These are phyloP conservation scores for Danio jaintianensis DNA, from an alignment of 2,797 vertebrate species.

Conservation along the genomic window DNA sequence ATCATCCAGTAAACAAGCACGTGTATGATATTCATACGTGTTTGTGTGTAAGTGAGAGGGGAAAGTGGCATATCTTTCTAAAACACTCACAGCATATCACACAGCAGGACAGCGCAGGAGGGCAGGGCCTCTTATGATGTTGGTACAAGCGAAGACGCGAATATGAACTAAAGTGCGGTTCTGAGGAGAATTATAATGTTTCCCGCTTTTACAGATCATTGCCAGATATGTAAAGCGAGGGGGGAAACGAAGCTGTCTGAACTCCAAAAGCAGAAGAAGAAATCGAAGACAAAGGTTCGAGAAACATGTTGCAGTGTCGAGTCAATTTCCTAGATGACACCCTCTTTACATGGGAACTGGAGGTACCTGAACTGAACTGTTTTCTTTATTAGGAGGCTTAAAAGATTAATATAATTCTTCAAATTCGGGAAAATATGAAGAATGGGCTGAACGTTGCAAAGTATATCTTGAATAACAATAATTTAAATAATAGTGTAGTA, in stretches of 20 bases:
- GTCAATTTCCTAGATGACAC: constrained; percentile 90
- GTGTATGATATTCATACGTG: constrained; percentile 1
- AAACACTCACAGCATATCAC: constrained; percentile 58
- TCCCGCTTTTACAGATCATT: not conserved
- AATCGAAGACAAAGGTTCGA: constrained; percentile 10
- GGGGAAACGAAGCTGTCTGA: not conserved
- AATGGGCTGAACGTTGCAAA: too few relatives aligned
- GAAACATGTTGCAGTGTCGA: constrained; percentile 85
- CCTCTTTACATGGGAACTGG: constrained; percentile 88
- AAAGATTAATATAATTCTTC: not conserved
- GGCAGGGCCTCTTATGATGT: constrained; percentile 34
- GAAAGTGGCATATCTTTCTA: constrained; percentile 50
- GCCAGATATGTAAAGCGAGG: not conserved
- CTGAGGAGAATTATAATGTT: not conserved
- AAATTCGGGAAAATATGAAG: too few relatives aligned
- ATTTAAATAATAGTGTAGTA: too few relatives aligned
- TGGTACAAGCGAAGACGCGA: not conserved
- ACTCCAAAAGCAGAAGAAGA: not conserved
- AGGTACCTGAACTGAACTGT: constrained; percentile 75
- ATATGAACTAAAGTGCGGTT: not conserved
- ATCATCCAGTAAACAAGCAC: not conserved
- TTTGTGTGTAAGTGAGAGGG: not conserved
- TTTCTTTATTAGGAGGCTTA: not conserved
- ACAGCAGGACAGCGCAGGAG: constrained; percentile 15
- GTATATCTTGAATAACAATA: not conserved